Evolutionary conservation across 2,113 vertebrate genomes (phyloP), one percentile per base, ranked within the genome.

Genomic region (Parotia lawesii): DNA sequence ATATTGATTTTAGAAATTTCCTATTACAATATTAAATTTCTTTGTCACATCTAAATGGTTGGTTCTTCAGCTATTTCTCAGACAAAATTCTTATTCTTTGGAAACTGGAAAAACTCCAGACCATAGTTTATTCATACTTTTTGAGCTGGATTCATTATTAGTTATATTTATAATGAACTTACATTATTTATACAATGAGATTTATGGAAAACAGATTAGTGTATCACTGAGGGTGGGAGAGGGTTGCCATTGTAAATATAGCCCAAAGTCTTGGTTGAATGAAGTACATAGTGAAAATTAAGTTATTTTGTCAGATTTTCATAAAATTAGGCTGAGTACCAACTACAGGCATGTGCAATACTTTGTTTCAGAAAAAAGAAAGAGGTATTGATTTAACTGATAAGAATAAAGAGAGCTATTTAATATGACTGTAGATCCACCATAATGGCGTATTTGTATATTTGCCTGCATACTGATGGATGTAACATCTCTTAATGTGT

Each of bases 1-100:
- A 87, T 90, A 94, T 89, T 92, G 85, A 94, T 94, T 93, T 92
- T 87, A 89, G 61, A 87, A 90, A 62, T 91, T 94, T 94, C 70
- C 58, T 92, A 83, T 90, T 93, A 53, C 70, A 90, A 65, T 89
- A 93, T 87, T 94, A 94, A 93, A 94, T 94, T 93, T 81, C 54
- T 86, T 56, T 88, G 65, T 83, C 85, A 90, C 69, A 84, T 81
- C 61, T 69, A 89, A 95, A 86, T 88, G 65, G 21, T 61, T 90
- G 45, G 53, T n/a, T 91, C 70, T 67, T 75, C 75, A 91, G 13
- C 53, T 58, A 47, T 85, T 96, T 93, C 57, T 94, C 80, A 89
- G 78, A 74, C 8, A 95, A 87, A 66, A 88, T 24, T 75, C 45
- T 61, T 91, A 58, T 45, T 85, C 35, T 87, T 90, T 91, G 42